Evolutionary conservation across 2,888 invertebrate species (phyloP).

Genomic region (Merodon equestris): DNA sequence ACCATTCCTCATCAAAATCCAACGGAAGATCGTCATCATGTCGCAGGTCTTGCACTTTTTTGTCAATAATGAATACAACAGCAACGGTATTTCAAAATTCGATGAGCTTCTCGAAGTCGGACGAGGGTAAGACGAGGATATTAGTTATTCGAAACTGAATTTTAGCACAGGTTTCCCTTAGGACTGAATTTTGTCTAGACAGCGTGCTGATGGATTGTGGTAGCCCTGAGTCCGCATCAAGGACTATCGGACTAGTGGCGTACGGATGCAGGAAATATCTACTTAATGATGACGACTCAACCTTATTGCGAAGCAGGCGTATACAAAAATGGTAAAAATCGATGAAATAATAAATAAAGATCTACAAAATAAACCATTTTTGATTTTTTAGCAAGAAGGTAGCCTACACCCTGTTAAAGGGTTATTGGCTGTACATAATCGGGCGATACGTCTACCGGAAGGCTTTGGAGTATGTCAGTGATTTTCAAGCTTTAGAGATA

Average conservation of each 20-base stretch:
- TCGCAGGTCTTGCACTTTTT: slow-evolving; percentile 73
- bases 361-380: background rate
- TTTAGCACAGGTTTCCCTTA: background rate
- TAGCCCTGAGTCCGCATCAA: background rate
- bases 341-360: background rate
- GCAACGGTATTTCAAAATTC: slow-evolving; percentile 70
- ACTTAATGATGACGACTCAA: slow-evolving; percentile 53
- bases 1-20: slow-evolving; percentile 71
- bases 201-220: background rate
- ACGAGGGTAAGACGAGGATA: slow-evolving; percentile 66
- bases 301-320: slow-evolving; percentile 29
- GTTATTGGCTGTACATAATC: background rate
- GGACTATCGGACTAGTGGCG: background rate
- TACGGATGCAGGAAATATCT: slow-evolving; percentile 45
- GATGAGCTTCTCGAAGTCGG: slow-evolving; percentile 38
- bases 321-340: slow-evolving; percentile 4
- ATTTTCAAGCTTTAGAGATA: too few species aligned
- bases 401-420: slow-evolving; percentile 5
- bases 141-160: too few species aligned
- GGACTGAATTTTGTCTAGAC: slow-evolving; percentile 36
- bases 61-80: slow-evolving; percentile 71
- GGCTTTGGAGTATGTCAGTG: slow-evolving; percentile 18
- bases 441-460: slow-evolving; percentile 2
- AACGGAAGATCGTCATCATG: slow-evolving; percentile 70
- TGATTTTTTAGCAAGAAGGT: slow-evolving; percentile 22